Base-by-base conservation (phyloP, 2,888 invertebrate species). In the Nebria salina region DNA sequence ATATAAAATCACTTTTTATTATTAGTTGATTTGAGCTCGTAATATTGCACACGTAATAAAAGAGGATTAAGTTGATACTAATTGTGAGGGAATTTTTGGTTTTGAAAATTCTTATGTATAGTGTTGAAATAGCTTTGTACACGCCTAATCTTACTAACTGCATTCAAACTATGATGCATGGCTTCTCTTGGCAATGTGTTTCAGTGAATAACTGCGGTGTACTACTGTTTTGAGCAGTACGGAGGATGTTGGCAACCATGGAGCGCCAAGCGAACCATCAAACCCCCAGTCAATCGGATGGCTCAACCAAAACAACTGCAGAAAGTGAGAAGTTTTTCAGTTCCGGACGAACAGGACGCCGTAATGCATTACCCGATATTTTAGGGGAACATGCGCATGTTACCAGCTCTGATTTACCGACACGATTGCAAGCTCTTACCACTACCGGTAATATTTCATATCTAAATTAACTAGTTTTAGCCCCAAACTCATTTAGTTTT, bases 321-420 rank as follows among this genome's bases (percentile, higher is more conserved):
- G 76, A 89, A 87, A 82, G 84, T 65, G 85, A 89, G 82, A 95
- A 96, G 87, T 97, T 97, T 89, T 91, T 95, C 82, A 94, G 94
- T 85, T 95, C 96, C 0, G 96, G 96, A 3, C 92, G 97, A 83
- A 96, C 96, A 54, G 97, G 97, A 20, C 91, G 97, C 78, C 90
- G 97, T 84, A 97, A 97, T 90, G 97, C 97, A 74, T 90, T 97
- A 90, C 95, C 96, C 1, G 95, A 97, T 88, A 96, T 97, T 84
- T 90, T 94, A 85, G 93, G 95, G 76, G 93, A 93, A 86, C 93
- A 94, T 85, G 93, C 94, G 54, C 91, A 93, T 84, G 92, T 94
- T 83, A 92, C 93, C 82, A 94, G 95, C 2, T 94, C 95, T 8
- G 95, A 95, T 87, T 91, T 97, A 85, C 94, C 96, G 4, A 92